These are phyloP conservation scores for Anthophora plumipes DNA, from an alignment of 2,888 invertebrate species.

Conservation along the genomic window DNA sequence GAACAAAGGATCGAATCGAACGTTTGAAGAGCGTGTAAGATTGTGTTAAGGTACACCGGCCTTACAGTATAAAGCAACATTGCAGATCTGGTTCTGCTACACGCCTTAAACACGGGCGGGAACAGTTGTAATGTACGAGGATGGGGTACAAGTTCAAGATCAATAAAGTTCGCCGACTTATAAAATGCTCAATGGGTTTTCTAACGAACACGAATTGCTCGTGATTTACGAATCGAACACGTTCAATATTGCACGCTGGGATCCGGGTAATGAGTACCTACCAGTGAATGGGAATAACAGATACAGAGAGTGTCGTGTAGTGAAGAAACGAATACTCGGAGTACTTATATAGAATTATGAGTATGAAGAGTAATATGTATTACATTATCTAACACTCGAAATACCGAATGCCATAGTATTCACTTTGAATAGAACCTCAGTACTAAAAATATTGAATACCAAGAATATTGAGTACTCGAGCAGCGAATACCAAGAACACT, in stretches of 20 bases:
- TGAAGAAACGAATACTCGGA: neutral
- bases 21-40: conserved; percentile 33
- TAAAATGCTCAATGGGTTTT: neutral
- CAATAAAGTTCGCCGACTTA: conserved; percentile 26
- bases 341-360: neutral
- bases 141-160: conserved; percentile 25
- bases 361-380: too few species aligned
- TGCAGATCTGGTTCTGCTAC: conserved; percentile 25
- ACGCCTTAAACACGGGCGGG: neutral
- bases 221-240: conserved; percentile 15
- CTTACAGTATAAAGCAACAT: conserved; percentile 6
- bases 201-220: conserved; percentile 24
- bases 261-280: too few species aligned
- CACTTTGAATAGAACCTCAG: too few species aligned
- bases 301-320: neutral
- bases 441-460: neutral
- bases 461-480: neutral
- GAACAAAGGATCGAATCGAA: conserved; percentile 45
- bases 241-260: neutral
- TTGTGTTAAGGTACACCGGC: conserved; percentile 22
- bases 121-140: conserved; percentile 29
- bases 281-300: neutral
- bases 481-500: neutral
- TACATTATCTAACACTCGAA: too few species aligned
- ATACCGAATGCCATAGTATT: neutral